These are phyloP conservation scores for Drosophila colorata DNA, from an alignment of 2,888 invertebrate genomes.

Conservation along the genomic window DNA sequence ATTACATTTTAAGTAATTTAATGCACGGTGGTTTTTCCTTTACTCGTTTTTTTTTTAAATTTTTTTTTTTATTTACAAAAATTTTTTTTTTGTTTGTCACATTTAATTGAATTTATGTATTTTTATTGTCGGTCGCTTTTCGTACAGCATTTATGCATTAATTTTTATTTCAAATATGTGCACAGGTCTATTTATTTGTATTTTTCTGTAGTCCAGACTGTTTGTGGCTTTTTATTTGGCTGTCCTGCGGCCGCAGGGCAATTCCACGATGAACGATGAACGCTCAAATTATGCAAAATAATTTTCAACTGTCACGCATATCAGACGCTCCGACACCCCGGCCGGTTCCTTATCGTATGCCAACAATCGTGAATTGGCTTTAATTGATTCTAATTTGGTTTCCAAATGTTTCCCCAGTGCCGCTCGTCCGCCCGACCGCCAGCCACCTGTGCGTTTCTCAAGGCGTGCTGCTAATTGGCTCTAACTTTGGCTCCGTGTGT, in stretches of 20 bases:
- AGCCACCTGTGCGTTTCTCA: conserved; percentile 73
- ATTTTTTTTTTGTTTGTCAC: conserved; percentile 69
- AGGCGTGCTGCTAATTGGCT: conserved; percentile 79
- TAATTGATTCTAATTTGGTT: conserved; percentile 82
- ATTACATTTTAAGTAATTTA: conserved; percentile 78
- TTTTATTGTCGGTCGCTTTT: conserved; percentile 63
- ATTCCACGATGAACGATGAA: conserved; percentile 47
- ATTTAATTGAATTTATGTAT: conserved; percentile 83
- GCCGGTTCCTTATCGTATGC: conserved; percentile 54
- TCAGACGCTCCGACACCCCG: conserved; percentile 36
- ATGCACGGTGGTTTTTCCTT: conserved; percentile 42
- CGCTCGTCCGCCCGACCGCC: too few species aligned
- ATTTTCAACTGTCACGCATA: conserved; percentile 80
- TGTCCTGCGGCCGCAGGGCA: conserved; percentile 39
- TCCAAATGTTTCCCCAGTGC: conserved; percentile 33
- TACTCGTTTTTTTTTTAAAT: conserved; percentile 28
- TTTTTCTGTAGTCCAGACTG: conserved; percentile 42
- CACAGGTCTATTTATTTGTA: conserved; percentile 35
- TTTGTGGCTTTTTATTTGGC: conserved; percentile 64
- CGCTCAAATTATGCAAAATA: conserved; percentile 81
- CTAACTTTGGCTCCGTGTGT: conserved; percentile 39
- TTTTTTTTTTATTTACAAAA: neutral
- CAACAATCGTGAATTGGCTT: conserved; percentile 66
- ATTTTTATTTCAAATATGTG: conserved; percentile 73
- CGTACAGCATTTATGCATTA: conserved; percentile 76